phyloP scores from a whole-genome alignment of 2,113 vertebrate species.

The Litocranius walleri region DNA sequence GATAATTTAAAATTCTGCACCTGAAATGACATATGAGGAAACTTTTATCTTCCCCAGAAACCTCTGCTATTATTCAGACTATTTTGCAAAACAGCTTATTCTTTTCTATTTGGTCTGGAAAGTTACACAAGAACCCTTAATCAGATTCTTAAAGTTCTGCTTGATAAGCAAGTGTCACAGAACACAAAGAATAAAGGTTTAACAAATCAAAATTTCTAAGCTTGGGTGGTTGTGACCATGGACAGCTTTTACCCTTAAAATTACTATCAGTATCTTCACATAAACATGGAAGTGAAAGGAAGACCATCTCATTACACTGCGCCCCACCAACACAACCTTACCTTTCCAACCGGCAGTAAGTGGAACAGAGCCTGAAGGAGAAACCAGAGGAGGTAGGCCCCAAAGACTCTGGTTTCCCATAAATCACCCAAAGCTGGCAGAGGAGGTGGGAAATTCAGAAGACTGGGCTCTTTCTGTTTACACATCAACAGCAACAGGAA shows the following conservation, averaged over 20 bases:
- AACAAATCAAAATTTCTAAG: background rate
- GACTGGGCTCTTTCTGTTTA: slow-evolving; percentile 83
- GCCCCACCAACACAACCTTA: slow-evolving; percentile 55
- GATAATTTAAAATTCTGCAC: background rate
- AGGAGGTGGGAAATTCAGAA: slow-evolving; percentile 83
- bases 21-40: background rate
- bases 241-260: background rate
- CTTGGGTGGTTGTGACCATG: background rate
- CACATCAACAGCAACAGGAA: slow-evolving; percentile 85
- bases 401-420: slow-evolving; percentile 87
- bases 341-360: slow-evolving; percentile 92
- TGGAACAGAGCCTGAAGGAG: slow-evolving; percentile 89
- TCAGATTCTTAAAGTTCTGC: background rate
- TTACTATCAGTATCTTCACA: background rate
- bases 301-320: background rate
- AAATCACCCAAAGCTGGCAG: slow-evolving; percentile 81
- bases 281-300: background rate
- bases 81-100: background rate
- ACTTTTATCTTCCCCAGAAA: background rate
- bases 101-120: slow-evolving; percentile 2
- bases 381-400: slow-evolving; percentile 90
- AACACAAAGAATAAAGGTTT: background rate
- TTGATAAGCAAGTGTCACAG: background rate
- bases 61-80: background rate
- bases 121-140: background rate